Evolutionary conservation across 2,113 vertebrate species (phyloP).

Genomic region (Muntiacus reevesi): DNA sequence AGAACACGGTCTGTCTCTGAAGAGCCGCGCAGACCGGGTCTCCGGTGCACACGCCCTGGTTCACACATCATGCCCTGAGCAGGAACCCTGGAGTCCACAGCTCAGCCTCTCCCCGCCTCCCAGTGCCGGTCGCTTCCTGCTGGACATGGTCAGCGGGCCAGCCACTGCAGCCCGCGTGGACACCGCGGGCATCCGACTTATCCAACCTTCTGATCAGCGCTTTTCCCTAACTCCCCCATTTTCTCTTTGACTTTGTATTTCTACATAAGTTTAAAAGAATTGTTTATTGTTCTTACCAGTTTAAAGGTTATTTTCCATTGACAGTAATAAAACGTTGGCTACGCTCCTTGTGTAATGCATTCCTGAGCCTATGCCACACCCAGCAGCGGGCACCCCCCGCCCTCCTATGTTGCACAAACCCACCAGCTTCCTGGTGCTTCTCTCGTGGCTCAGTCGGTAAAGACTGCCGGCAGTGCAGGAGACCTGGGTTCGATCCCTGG

Average conservation of each 20-base stretch:
- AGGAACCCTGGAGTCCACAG: background rate
- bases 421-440: background rate
- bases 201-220: background rate
- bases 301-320: background rate
- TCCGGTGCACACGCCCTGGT: background rate
- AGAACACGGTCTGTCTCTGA: accelerated
- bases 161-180: accelerated
- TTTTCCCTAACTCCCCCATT: background rate
- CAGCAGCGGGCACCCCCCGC: accelerated
- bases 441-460: background rate
- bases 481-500: background rate
- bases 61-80: accelerated
- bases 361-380: too few relatives aligned
- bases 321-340: background rate
- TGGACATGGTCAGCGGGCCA: accelerated
- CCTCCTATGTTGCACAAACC: background rate
- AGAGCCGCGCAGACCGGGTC: background rate
- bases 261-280: background rate
- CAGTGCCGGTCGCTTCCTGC: background rate
- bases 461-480: background rate
- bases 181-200: too few relatives aligned
- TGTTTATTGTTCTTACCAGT: background rate
- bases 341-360: too few relatives aligned
- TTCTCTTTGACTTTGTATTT: background rate
- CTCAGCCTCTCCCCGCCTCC: background rate